Evolutionary conservation across 2,113 vertebrate genomes (phyloP).

Genomic region (Dissostichus mawsoni): DNA sequence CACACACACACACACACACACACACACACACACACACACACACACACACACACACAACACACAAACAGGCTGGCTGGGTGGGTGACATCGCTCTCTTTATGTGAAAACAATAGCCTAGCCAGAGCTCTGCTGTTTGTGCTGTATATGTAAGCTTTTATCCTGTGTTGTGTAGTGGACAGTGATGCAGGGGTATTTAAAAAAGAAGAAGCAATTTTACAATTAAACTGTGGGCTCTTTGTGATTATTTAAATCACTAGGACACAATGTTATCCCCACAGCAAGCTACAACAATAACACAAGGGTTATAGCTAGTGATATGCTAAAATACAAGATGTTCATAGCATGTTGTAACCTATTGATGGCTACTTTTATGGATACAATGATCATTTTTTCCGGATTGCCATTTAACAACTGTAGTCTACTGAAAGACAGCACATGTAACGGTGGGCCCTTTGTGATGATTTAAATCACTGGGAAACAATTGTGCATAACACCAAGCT

Average conservation of each 20-base stretch:
- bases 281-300: background rate
- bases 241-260: constrained; percentile 17
- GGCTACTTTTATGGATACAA: too few relatives aligned
- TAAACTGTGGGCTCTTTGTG: constrained; percentile 4
- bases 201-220: background rate
- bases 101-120: constrained; percentile 52
- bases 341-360: too few relatives aligned
- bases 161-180: constrained; percentile 41
- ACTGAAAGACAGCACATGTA: too few relatives aligned
- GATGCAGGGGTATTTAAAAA: background rate
- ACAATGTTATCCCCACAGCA: constrained; percentile 12
- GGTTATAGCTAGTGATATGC: background rate
- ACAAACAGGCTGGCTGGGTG: constrained; percentile 15
- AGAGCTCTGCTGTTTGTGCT: constrained; percentile 32
- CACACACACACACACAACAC: background rate
- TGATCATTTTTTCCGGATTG: too few relatives aligned
- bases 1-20: constrained; percentile 1
- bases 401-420: too few relatives aligned
- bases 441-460: too few relatives aligned
- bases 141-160: constrained; percentile 55
- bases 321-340: background rate
- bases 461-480: too few relatives aligned
- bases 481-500: too few relatives aligned
- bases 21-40: constrained; percentile 6
- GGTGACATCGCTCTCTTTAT: constrained; percentile 45